These are phyloP conservation scores for Carabus problematicus DNA, from an alignment of 2,888 invertebrate genomes.

Conservation along the genomic window DNA sequence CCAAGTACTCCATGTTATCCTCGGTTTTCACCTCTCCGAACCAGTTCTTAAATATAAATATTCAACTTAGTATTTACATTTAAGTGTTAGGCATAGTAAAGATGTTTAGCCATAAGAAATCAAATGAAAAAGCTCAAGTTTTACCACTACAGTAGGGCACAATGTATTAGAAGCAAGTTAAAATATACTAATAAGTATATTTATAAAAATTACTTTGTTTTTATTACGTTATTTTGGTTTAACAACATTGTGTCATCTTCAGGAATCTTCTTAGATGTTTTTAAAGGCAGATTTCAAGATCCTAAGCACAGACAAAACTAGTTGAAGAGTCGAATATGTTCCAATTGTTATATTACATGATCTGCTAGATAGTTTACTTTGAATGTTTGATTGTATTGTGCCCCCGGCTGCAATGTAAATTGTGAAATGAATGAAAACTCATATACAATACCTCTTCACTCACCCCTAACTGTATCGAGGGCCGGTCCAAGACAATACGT, in stretches of 20 bases:
- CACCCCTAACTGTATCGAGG: conserved; percentile 51
- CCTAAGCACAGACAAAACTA: too few species aligned
- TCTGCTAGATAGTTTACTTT: too few species aligned
- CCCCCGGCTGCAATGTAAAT: not conserved
- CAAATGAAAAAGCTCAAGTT: not conserved
- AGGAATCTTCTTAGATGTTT: too few species aligned
- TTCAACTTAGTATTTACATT: conserved; percentile 44
- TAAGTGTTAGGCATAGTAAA: not conserved
- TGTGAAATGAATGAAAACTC: not conserved
- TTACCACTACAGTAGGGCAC: not conserved
- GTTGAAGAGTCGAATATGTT: too few species aligned
- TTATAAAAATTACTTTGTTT: not conserved
- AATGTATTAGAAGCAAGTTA: not conserved
- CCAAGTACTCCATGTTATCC: conserved; percentile 64
- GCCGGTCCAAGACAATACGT: conserved; percentile 61
- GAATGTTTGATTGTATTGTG: not conserved
- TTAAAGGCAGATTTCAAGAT: too few species aligned
- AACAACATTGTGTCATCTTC: too few species aligned
- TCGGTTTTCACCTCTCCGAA: conserved; percentile 63
- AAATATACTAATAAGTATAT: too few species aligned
- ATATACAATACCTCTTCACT: conserved; percentile 50
- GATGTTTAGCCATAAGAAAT: not conserved
- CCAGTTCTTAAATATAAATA: too few species aligned
- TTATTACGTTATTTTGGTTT: too few species aligned
- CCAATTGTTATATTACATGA: too few species aligned